Base-by-base conservation (phyloP, 2,797 vertebrate species). In the Sebastes oblongus region DNA sequence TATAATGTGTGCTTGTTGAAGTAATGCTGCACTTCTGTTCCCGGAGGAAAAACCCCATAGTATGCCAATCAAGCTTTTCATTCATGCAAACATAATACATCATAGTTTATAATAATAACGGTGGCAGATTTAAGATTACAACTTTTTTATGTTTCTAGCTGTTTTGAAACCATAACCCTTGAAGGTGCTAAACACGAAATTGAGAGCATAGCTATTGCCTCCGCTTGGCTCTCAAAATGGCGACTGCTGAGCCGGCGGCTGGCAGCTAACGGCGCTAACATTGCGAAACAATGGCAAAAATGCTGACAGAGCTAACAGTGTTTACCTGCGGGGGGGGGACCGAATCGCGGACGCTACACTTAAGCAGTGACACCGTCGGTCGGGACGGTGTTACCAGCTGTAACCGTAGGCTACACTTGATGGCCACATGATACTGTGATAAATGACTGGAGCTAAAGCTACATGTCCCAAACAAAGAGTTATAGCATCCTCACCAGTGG, bases 1-100 rank as follows among this genome's bases (percentile, higher is more conserved):
- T 72, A 69, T 82, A 66, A 61, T 66, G 56, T 62, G 25, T 4
- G 20, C 65, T 66, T 62, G 25, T 65, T 54, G 59, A 72, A 29
- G 14, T 80, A 65, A 67, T 42, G 32, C 60, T 30, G 36, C 66
- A 25, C 65, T 60, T 54, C 42, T 30, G 52, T 50, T 64, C 25
- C 32, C 24, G 32, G 8, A 55, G 58, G 4, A n/a, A 66, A 60
- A 62, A 4, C 7, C 14, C 20, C 22, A 16, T 20, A 11, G 29
- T 20, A 18, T 1, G 1, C 14, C 55, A 12, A 36, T 64, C n/a
- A 34, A 62, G 46, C 6, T 9, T 75, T 69, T 62, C 2, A 24
- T 50, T 39, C 22, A 29, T 5, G 22, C 18, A 4, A 46, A 46
- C 42, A 46, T 20, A 22, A 20, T 68, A 32, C 9, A 27, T 12